Conservation (phyloP, 2,797 vertebrate species). For the Rhinella marina region DNA sequence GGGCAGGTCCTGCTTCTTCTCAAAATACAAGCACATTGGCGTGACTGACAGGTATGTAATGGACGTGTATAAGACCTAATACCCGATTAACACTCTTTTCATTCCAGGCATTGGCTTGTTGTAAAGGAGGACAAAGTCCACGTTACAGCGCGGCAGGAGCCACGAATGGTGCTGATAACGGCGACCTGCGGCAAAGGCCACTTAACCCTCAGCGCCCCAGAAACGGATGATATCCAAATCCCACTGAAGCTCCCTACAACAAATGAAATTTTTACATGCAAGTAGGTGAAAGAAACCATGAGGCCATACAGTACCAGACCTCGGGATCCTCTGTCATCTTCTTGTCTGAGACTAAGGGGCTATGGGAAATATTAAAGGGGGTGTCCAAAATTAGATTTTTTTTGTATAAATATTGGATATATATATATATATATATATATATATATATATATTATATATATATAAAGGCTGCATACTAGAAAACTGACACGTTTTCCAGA, state of each 20-base stretch:
- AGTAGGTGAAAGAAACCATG: conserved; percentile 70
- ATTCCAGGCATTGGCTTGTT: conserved; percentile 89
- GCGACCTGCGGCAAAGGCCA: conserved; percentile 69
- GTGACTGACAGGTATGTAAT: no score
- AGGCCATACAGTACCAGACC: background rate
- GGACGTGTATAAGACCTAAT: background rate
- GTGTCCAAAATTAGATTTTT: no score
- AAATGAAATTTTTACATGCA: conserved; percentile 78
- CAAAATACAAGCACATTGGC: no score
- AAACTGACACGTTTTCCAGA: no score
- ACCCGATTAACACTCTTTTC: background rate
- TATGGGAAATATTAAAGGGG: background rate
- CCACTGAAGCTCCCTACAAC: conserved; percentile 74
- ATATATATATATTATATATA: no score
- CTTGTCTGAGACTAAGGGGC: background rate
- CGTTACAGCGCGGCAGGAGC: conserved; percentile 89
- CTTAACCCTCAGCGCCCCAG: conserved; percentile 78
- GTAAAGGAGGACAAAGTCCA: conserved; percentile 85
- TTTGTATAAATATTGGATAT: no score
- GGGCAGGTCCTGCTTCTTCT: no score
- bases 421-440: no score
- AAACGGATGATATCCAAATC: conserved; percentile 79
- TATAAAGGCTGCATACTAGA: no score
- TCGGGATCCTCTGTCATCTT: background rate
- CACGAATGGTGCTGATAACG: conserved; percentile 85